Evolutionary conservation across 2,113 vertebrate genomes (phyloP), one percentile per base, ranked within the genome.

Genomic region (Chlamydotis undulata): DNA sequence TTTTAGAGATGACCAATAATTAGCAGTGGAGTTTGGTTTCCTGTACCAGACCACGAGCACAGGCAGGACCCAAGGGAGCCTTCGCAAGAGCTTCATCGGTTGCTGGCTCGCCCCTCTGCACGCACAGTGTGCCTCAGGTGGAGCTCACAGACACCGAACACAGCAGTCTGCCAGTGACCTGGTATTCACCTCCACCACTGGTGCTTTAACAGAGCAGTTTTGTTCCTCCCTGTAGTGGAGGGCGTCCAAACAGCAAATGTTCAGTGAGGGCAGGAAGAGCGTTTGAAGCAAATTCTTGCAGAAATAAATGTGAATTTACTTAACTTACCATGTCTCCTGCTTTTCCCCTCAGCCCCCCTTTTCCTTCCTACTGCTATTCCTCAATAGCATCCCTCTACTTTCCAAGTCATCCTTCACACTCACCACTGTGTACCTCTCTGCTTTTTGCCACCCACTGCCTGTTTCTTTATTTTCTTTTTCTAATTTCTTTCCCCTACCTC

Each of bases 241-340:
- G 61, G 79, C 41, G 70, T 93, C 96, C 97, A 96, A 96, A 83
- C 95, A 97, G 76, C 85, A 4, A 87, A 56, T 81, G 23, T 78
- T 92, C 94, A 88, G 94, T 22, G 45, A 95, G 96, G 93, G 94
- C 96, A 97, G 96, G 95, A 96, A 94, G 87, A 94, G 91, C 18
- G 45, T 97, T 96, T 95, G 97, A 97, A 97, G 96, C 90, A 90
- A 91, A 97, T 94, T 95, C 96, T 94, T 91, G 93, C 93, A 96
- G 97, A 94, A 97, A 97, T 97, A 97, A 97, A 96, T 96, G 97
- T 94, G 96, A 97, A 97, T 97, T 96, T 97, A 95, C 97, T 96
- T 97, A 97, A 97, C 96, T 96, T 95, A 97, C 97, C 96, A 94
- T 97, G 96, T 97, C 97, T 97, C 97, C 97, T 96, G 95, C 87